Percentiles rank a stretch among this genome's conserved stretches.
Conservation (phyloP, 2,888 invertebrate genomes). For the Sialis lutaria region DNA sequence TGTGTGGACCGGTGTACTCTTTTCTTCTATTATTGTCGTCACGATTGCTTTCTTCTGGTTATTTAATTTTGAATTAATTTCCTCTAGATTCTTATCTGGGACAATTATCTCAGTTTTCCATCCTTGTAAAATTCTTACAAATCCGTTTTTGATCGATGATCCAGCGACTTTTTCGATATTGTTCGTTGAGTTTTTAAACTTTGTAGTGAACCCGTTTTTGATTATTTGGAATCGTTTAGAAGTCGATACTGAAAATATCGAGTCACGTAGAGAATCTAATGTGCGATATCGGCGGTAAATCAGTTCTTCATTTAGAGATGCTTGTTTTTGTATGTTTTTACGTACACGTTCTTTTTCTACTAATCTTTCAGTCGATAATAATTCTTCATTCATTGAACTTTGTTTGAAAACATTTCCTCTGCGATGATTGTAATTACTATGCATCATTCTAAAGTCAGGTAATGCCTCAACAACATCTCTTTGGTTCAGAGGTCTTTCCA, state of each 20-base stretch:
- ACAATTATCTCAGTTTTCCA: constrained; percentile 42
- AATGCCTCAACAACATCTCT: constrained; percentile 42
- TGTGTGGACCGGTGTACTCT: constrained; percentile 13
- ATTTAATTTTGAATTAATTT: not conserved
- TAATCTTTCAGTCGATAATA: constrained; percentile 73
- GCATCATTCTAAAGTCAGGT: constrained; percentile 44
- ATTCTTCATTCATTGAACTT: constrained; percentile 74
- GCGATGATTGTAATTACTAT: constrained; percentile 14
- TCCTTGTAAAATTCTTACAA: constrained; percentile 71
- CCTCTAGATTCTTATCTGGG: constrained; percentile 10
- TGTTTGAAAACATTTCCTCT: constrained; percentile 57
- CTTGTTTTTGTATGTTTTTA: constrained; percentile 76
- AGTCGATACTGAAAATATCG: constrained; percentile 53
- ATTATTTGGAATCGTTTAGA: constrained; percentile 61
- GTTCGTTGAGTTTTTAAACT: constrained; percentile 66
- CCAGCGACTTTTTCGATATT: constrained; percentile 67
- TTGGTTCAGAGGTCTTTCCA: constrained; percentile 52
- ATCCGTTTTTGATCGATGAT: constrained; percentile 48
- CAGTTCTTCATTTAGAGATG: constrained; percentile 74
- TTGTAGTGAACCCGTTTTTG: constrained; percentile 67
- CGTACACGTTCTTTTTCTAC: constrained; percentile 67
- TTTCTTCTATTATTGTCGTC: constrained; percentile 18
- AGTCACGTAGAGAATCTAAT: constrained; percentile 52
- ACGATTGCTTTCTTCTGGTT: constrained; percentile 10
- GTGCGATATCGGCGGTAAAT: constrained; percentile 49